Evolutionary conservation across 2,888 invertebrate species (phyloP), one percentile per base, ranked within the genome.

Genomic region (Serrognathus titanus): DNA sequence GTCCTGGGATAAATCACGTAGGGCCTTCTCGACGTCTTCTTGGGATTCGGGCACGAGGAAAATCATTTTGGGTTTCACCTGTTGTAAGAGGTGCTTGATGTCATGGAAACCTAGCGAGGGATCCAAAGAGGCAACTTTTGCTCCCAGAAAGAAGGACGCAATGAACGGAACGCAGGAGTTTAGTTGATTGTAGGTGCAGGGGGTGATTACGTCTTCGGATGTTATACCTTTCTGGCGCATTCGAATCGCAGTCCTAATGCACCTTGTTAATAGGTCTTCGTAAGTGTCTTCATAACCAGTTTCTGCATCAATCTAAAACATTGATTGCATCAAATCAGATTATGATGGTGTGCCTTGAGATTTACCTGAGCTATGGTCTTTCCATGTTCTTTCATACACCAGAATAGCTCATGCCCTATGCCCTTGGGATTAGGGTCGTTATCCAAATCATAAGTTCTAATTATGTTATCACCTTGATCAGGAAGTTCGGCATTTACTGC

Each of bases 171-270:
- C 72, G 3, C 70, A 69, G 7, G 77, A 65, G 53, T 82, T 75
- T 3, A 80, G 24, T 38, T 79, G 78, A 58, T 78, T 81, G 0
- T 75, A 74, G 2, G 77, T 79, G 72, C 81, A 81, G 1, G 81
- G 58, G 0, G 76, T 66, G 50, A 82, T 74, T 3, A 81, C 77
- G 59, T 82, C 82, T 0, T 78, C 77, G 2, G 60, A 58, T 48
- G 58, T 52, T n/a, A 61, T 20, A 5, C 56, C 56, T 5, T 36
- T 16, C 5, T 6, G 10, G 45, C 39, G 47, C 48, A 61, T 51
- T 5, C 48, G 24, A 10, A 49, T 37, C 3, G 61, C 61, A 7
- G 53, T 43, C 12, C 53, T 52, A 7, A 56, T 38, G 35, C 53
- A 56, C 51, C 50, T 51, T 38, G 51, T 8, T 20, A 57, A 47